Percentiles rank a stretch among this genome's conserved stretches.
Conservation (phyloP, 2,113 vertebrate species). For the Indicator maculatus region DNA sequence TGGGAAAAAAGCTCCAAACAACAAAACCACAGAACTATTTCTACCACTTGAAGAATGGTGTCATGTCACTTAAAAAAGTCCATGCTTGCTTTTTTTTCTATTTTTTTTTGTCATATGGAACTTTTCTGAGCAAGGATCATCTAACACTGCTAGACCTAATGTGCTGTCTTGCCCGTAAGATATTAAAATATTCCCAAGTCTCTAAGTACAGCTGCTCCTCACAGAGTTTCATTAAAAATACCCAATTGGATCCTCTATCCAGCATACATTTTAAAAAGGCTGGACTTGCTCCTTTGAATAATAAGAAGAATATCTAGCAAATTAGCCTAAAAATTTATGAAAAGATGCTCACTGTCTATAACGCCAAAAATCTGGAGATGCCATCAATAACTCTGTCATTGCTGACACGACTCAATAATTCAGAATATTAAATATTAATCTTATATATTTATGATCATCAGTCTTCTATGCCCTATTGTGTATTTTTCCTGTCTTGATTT, state of each 20-base stretch:
- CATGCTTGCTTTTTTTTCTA: neutral
- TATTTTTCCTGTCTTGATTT: neutral
- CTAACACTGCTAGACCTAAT: neutral
- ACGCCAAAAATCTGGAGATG: neutral
- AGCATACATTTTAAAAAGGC: neutral
- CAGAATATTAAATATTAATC: neutral
- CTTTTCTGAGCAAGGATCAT: conserved; percentile 18
- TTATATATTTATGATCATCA: neutral
- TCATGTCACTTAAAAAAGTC: conserved; percentile 38
- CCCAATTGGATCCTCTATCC: neutral
- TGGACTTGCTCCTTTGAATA: neutral
- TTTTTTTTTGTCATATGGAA: neutral
- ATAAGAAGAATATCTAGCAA: neutral
- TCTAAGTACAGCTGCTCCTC: neutral
- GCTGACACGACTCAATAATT: neutral
- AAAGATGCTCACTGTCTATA: neutral
- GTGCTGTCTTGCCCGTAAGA: neutral
- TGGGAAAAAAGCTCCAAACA: neutral
- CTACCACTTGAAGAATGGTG: neutral
- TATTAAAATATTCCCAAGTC: neutral
- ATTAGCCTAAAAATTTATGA: neutral
- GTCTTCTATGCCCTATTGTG: neutral
- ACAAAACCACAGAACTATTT: neutral
- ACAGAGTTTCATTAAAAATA: neutral
- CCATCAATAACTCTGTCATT: neutral